Evolutionary conservation across 2,797 vertebrate genomes (phyloP).

Genomic region (Hafferia zeledoni): DNA sequence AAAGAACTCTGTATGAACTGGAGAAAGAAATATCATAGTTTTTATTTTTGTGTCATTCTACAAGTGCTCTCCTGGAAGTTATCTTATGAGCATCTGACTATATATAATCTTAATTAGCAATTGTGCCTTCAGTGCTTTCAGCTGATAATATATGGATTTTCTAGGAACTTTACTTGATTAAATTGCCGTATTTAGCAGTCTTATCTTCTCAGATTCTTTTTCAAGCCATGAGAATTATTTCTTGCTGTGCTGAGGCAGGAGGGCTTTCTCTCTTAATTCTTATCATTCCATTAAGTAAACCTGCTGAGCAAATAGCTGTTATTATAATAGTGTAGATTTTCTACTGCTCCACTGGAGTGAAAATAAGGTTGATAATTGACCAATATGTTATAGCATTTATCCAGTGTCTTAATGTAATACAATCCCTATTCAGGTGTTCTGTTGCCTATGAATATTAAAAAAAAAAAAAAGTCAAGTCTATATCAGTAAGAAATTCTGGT

Average conservation of each 20-base stretch:
- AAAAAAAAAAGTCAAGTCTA: neutral
- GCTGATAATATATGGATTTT: neutral
- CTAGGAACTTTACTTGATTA: neutral
- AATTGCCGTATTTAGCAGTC: neutral
- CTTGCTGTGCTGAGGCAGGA: conserved; percentile 47
- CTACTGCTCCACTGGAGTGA: conserved; percentile 6
- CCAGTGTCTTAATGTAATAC: neutral
- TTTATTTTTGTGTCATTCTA: neutral
- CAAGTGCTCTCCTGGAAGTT: neutral
- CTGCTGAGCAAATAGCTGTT: neutral
- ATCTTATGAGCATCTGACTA: neutral
- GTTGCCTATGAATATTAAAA: neutral
- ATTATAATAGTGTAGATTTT: conserved; percentile 1
- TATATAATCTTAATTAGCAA: neutral
- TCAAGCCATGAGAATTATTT: conserved; percentile 28
- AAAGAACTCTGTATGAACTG: neutral
- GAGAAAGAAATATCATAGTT: neutral
- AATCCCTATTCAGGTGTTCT: neutral
- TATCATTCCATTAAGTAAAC: conserved; percentile 45
- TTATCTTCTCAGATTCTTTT: conserved; percentile 19
- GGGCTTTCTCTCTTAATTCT: conserved; percentile 45
- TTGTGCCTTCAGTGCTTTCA: neutral
- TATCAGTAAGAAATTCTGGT: neutral
- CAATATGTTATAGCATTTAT: neutral
- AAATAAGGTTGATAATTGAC: conserved; percentile 22